phyloP scores from a whole-genome alignment of 2,797 vertebrate species.

The Hippopotamyrus pictus region DNA sequence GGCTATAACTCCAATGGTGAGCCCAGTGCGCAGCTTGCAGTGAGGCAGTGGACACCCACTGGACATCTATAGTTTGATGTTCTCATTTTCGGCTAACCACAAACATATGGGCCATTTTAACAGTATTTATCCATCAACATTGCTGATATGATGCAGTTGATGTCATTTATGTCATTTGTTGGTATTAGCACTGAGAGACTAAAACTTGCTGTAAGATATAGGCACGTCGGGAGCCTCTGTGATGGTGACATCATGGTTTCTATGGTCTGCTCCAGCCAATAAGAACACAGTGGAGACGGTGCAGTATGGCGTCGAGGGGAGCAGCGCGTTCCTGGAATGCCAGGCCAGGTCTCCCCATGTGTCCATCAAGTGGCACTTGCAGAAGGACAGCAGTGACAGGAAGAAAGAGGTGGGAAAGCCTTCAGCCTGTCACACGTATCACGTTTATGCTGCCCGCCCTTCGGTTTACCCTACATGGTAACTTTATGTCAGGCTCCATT shows the following conservation, averaged over 20 bases:
- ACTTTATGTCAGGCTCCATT: neutral
- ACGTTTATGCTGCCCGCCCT: neutral
- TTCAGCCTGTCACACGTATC: neutral
- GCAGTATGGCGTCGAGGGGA: slow-evolving; percentile 93
- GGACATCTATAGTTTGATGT: neutral
- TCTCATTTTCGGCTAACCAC: neutral
- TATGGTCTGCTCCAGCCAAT: slow-evolving; percentile 64
- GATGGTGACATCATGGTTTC: slow-evolving; percentile 20
- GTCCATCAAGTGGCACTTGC: slow-evolving; percentile 89
- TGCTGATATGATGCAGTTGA: neutral
- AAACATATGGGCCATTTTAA: neutral
- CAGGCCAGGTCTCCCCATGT: slow-evolving; percentile 91
- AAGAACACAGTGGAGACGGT: slow-evolving; percentile 82
- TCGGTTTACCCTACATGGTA: neutral
- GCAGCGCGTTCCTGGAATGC: slow-evolving; percentile 92
- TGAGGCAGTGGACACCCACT: neutral
- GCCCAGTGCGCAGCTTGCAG: slow-evolving; percentile 19
- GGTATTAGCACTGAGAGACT: neutral
- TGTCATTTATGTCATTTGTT: neutral
- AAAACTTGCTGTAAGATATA: neutral
- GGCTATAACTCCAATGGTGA: slow-evolving; percentile 94
- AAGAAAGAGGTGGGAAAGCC: slow-evolving; percentile 79
- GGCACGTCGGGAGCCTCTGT: neutral
- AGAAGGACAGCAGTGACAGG: slow-evolving; percentile 89
- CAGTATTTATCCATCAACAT: neutral